A percentile compares a stretch with the other conserved stretches of the same genome.
Evolutionary conservation across 2,888 invertebrate genomes (phyloP).

Genomic region (Hedya salicella): DNA sequence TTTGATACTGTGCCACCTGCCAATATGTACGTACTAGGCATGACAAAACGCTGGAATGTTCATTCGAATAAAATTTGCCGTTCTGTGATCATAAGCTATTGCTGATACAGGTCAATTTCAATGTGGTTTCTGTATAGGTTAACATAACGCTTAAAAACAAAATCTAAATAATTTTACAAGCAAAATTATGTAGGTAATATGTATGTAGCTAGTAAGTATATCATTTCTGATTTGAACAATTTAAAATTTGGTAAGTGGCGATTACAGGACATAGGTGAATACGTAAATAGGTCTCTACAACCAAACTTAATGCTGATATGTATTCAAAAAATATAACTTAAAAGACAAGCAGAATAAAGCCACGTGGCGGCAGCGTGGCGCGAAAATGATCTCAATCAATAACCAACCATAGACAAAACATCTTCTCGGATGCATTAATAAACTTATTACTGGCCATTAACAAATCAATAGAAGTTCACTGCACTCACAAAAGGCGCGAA

Average conservation of each 20-base stretch:
- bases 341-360: neutral
- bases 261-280: too few species aligned
- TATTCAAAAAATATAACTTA: too few species aligned
- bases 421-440: conserved; percentile 44
- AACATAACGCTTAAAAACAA: too few species aligned
- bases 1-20: too few species aligned
- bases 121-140: too few species aligned
- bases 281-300: too few species aligned
- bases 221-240: too few species aligned
- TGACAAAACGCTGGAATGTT: neutral
- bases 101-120: neutral
- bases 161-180: too few species aligned
- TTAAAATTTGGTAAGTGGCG: too few species aligned
- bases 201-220: too few species aligned
- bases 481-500: conserved; percentile 52
- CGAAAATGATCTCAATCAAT: conserved; percentile 39
- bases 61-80: neutral
- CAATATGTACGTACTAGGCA: neutral
- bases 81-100: neutral
- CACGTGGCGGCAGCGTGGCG: conserved; percentile 19
- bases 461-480: conserved; percentile 45
- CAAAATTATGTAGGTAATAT: too few species aligned
- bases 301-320: too few species aligned
- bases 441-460: conserved; percentile 48
- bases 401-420: conserved; percentile 40